Evolutionary conservation across 2,888 invertebrate species (phyloP).

Genomic region (Tridacna crocea): DNA sequence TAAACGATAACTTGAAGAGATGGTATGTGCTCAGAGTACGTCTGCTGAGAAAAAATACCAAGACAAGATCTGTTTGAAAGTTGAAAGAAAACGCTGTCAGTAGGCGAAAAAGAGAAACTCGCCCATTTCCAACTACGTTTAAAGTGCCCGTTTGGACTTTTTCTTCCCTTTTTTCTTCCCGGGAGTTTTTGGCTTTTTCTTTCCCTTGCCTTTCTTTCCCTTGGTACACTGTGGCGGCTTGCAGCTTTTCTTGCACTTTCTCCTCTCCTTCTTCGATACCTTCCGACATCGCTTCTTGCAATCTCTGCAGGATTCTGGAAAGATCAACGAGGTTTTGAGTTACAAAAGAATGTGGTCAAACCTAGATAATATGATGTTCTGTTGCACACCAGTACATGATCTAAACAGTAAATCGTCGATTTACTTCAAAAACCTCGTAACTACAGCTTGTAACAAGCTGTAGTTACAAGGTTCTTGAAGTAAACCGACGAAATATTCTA

Average conservation of each 20-base stretch:
- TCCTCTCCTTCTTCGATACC: conserved; percentile 1
- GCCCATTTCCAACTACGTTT: too few species aligned
- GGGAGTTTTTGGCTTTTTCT: too few species aligned
- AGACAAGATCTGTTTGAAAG: too few species aligned
- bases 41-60: too few species aligned
- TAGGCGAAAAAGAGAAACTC: too few species aligned
- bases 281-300: conserved; percentile 16
- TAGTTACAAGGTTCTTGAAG: too few species aligned
- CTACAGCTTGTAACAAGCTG: too few species aligned
- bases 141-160: neutral
- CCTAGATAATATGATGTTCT: neutral
- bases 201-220: neutral
- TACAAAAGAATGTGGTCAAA: neutral
- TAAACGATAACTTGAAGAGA: too few species aligned
- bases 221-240: conserved; percentile 16
- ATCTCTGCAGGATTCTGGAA: conserved; percentile 13
- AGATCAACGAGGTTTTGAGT: neutral
- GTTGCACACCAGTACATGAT: neutral
- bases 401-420: neutral
- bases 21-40: too few species aligned
- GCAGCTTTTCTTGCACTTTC: conserved; percentile 6
- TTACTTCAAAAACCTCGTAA: neutral
- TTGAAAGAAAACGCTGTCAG: too few species aligned
- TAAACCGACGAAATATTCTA: too few species aligned
- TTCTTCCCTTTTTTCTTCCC: neutral